Evolutionary conservation across 1,140 invertebrate genomes (phyloP).

Genomic region (Phortica variegata): DNA sequence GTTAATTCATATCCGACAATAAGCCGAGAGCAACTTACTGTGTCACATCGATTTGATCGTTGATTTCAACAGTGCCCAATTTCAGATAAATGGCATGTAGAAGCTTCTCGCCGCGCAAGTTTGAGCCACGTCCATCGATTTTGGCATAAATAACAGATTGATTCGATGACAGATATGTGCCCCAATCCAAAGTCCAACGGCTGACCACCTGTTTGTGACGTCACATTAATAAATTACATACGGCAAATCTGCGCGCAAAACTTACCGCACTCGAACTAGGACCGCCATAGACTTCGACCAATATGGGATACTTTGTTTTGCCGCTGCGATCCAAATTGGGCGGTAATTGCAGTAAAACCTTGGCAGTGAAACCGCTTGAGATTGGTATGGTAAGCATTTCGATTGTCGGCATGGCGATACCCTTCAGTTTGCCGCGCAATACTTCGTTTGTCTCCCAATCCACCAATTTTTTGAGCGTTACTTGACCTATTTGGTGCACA

Average conservation of each 20-base stretch:
- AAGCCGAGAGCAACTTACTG: conserved; percentile 46
- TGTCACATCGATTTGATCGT: conserved; percentile 72
- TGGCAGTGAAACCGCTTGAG: conserved; percentile 44
- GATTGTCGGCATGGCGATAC: conserved; percentile 34
- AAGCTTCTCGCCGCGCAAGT: conserved; percentile 79
- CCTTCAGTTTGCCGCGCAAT: conserved; percentile 26
- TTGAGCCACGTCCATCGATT: conserved; percentile 89
- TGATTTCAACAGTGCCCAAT: conserved; percentile 84
- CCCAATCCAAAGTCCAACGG: conserved; percentile 75
- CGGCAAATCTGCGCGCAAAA: neutral
- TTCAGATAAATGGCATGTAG: conserved; percentile 80
- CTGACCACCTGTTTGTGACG: conserved; percentile 56
- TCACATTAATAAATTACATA: no score
- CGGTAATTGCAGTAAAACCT: conserved; percentile 68
- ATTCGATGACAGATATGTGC: conserved; percentile 78
- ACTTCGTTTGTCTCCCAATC: conserved; percentile 47
- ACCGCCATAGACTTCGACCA: conserved; percentile 88
- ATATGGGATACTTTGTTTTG: conserved; percentile 74
- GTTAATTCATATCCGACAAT: neutral
- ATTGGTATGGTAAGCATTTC: conserved; percentile 41
- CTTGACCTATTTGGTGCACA: conserved; percentile 26
- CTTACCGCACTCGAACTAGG: conserved; percentile 82
- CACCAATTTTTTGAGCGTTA: conserved; percentile 31
- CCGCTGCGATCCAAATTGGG: conserved; percentile 70
- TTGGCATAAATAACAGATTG: conserved; percentile 81